These are phyloP conservation scores for Diceros bicornis DNA, from an alignment of 2,797 vertebrate genomes.

Conservation along the genomic window DNA sequence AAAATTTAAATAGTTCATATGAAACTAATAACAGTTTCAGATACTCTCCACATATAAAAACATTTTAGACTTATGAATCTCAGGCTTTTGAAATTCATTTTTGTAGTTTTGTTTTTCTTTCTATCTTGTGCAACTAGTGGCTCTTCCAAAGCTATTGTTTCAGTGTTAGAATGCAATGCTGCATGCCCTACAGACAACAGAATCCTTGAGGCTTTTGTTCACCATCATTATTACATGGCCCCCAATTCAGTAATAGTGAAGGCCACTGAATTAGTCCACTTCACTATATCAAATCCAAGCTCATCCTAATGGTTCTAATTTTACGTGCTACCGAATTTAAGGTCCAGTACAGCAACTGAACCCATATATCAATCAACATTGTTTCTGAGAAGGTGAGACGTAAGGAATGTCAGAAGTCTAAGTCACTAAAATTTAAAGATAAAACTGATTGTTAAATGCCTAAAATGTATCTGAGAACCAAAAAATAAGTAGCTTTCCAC, in stretches of 20 bases:
- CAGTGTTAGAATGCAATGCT: not conserved
- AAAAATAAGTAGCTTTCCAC: not conserved
- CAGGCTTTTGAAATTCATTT: not conserved
- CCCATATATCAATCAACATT: not conserved
- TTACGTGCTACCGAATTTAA: slow-evolving; percentile 26
- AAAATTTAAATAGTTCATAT: not conserved
- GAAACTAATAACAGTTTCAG: not conserved
- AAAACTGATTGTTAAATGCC: slow-evolving; percentile 23
- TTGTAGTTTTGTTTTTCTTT: not conserved
- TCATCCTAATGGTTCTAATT: slow-evolving; percentile 20
- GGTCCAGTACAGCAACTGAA: not conserved
- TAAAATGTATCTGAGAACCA: not conserved
- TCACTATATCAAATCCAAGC: not conserved
- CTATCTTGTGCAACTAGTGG: not conserved
- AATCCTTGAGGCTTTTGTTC: not conserved
- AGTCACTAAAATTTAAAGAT: not conserved
- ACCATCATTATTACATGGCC: not conserved
- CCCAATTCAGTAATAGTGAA: not conserved
- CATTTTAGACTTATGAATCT: not conserved
- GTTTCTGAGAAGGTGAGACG: slow-evolving; percentile 4
- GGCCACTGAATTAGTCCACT: not conserved
- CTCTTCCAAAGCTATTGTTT: not conserved
- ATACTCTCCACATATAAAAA: not conserved
- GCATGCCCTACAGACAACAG: not conserved
- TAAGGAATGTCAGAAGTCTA: slow-evolving; percentile 1